Base-by-base conservation (phyloP, 2,888 invertebrate genomes). In the Scaptomyza cyrtandrae region DNA sequence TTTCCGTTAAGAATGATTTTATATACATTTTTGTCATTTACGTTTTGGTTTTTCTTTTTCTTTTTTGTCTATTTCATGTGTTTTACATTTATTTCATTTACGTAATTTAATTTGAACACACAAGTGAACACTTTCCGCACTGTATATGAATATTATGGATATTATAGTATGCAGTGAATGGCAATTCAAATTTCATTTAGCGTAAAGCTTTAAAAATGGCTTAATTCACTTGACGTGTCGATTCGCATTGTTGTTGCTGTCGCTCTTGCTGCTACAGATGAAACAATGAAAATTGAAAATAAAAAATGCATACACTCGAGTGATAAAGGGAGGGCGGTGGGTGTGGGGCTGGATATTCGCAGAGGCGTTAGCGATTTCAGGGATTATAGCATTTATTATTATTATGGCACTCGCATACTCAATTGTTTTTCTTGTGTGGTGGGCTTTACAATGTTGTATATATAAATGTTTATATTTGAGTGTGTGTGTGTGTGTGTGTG, bases 301-400 rank as follows among this genome's bases (percentile, higher is more conserved):
- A 86, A 86, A 86, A 82, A 86, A 85, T 75, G 68, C 80, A 86
- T 61, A 55, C 43, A 49, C 39, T 27, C 50, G 19, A 45, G 57
- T 27, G 68, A 29, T 13, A 33, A 57, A 24, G 16, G 27, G 48
- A 49, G 52, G 43, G 14, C 0, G 9, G 14, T 0, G 39, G n/a
- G 44, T 44, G 37, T 45, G 64, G n/a, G 44, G 46, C 27, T 45
- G 64, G 46, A 60, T 14, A 2, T 16, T 52, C 54, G 35, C 53
- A 50, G 68, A 64, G 71, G 65, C 58, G 69, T 70, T 56, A 45
- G 56, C 71, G 78, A 80, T 84, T 78, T 68, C 67, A 69, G 72
- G 81, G 84, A 85, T 85, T 85, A 85, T 78, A 71, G 87, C 84
- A 86, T 87, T 88, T 88, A 86, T 88, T 89, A 88, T 88, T 88